These are phyloP conservation scores for Eutrigla gurnardus DNA, from an alignment of 2,797 vertebrate genomes.

Conservation along the genomic window DNA sequence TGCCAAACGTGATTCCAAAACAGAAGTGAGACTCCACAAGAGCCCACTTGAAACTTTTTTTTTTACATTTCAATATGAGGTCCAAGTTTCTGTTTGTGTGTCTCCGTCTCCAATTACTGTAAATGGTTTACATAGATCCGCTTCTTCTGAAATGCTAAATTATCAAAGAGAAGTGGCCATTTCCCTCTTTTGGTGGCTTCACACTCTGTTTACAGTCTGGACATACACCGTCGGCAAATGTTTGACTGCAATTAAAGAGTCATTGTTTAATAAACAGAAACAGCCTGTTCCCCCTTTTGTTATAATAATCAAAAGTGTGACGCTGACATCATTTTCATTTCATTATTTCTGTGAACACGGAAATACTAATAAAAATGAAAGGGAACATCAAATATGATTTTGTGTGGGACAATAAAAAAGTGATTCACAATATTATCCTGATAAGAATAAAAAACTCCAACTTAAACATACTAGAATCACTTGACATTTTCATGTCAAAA, in stretches of 20 bases:
- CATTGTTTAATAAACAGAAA: slow-evolving; percentile 17
- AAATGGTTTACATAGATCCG: slow-evolving; percentile 60
- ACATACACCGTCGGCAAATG: not conserved
- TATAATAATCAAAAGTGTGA: not conserved
- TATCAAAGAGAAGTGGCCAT: slow-evolving; percentile 55
- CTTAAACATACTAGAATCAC: no score
- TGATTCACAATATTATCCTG: no score
- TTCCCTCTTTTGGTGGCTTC: slow-evolving; percentile 64
- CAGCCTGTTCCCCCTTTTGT: slow-evolving; percentile 24
- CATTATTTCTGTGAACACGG: slow-evolving; percentile 34
- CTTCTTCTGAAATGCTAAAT: slow-evolving; percentile 64
- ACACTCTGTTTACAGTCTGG: not conserved
- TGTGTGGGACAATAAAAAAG: no score
- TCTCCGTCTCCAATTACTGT: slow-evolving; percentile 53
- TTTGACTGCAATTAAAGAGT: not conserved
- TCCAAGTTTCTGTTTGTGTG: slow-evolving; percentile 2
- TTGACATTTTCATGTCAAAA: no score
- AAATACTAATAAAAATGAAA: no score
- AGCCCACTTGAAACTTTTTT: not conserved
- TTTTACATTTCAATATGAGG: not conserved
- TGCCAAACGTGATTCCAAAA: slow-evolving; percentile 1
- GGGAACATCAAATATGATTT: no score
- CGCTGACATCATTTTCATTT: slow-evolving; percentile 45
- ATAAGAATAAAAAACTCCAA: no score
- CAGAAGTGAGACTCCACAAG: not conserved